Percentiles rank a stretch among this genome's conserved stretches.
Conservation (phyloP, 2,888 invertebrate species). For the Agrotis segetum region DNA sequence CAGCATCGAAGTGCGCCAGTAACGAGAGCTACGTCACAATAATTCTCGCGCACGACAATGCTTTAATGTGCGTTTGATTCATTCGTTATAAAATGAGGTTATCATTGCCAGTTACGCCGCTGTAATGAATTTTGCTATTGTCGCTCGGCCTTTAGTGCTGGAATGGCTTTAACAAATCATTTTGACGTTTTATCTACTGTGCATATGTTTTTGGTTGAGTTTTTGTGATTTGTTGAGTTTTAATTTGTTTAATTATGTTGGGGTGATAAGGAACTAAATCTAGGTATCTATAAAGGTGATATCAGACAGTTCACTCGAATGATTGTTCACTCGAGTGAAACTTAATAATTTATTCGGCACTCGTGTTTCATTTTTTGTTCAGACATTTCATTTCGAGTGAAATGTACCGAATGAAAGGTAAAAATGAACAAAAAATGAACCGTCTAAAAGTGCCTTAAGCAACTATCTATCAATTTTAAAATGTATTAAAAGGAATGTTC, state of each 20-base stretch:
- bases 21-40: constrained; percentile 89
- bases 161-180: constrained; percentile 63
- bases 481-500: no score
- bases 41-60: constrained; percentile 90
- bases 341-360: no score
- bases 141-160: constrained; percentile 67
- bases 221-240: not conserved
- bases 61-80: constrained; percentile 90
- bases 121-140: constrained; percentile 87
- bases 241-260: not conserved
- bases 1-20: constrained; percentile 85
- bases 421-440: no score
- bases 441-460: no score
- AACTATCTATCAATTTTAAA: no score
- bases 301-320: no score
- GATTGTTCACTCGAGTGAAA: no score
- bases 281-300: no score
- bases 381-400: no score
- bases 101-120: constrained; percentile 86
- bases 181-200: constrained; percentile 54
- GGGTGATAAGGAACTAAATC: not conserved
- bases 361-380: no score
- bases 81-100: constrained; percentile 89
- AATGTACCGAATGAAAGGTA: no score
- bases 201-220: constrained; percentile 39